Conservation (phyloP, 2,797 vertebrate species). For the Gymnodraco acuticeps region DNA sequence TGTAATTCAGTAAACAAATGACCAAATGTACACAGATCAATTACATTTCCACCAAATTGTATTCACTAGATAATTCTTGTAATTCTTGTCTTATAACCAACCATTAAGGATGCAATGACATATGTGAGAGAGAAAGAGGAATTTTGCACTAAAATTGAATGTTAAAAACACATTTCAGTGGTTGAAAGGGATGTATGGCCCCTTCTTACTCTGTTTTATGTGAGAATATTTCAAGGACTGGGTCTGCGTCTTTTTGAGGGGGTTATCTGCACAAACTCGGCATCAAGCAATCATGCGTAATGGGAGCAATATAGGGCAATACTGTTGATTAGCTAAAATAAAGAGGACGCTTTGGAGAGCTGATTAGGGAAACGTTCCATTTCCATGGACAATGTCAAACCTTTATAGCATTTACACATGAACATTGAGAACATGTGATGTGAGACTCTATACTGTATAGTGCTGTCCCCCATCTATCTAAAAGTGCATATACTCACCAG, state of each 20-base stretch:
- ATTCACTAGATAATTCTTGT: background rate
- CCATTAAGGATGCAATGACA: no score
- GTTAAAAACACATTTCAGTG: conserved; percentile 1
- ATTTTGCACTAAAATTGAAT: background rate
- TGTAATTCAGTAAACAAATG: no score
- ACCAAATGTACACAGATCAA: no score
- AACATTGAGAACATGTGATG: conserved; percentile 6
- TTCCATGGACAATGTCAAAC: conserved; percentile 36
- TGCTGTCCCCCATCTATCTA: background rate
- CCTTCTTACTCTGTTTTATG: conserved; percentile 12
- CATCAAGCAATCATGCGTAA: conserved; percentile 59
- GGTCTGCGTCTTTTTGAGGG: conserved; percentile 18
- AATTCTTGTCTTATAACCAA: conserved; percentile 1
- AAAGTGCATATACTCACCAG: background rate
- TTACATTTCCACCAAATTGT: background rate
- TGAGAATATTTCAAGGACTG: conserved; percentile 32
- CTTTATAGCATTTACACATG: conserved; percentile 17
- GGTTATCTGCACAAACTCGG: conserved; percentile 50
- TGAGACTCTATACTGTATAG: background rate
- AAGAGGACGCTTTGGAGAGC: conserved; percentile 33
- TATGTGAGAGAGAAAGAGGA: background rate
- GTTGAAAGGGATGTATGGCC: conserved; percentile 11
- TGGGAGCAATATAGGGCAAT: conserved; percentile 49
- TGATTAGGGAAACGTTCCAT: conserved; percentile 38
- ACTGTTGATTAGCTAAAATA: conserved; percentile 54